phyloP scores from a whole-genome alignment of 1,140 invertebrate genomes.

The Halesus radiatus region DNA sequence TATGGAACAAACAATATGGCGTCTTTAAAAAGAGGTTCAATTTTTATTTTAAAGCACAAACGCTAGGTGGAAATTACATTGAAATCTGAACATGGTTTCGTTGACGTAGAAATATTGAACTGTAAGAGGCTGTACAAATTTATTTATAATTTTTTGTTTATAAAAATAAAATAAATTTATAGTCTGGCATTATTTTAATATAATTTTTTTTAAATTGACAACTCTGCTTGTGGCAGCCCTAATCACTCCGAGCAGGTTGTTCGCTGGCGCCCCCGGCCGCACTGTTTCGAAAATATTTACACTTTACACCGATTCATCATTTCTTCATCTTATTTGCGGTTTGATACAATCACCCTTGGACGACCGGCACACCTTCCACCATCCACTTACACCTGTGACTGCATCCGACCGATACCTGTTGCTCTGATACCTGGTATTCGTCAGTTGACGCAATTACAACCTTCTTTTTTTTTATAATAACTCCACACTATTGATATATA shows the following conservation, averaged over 20 bases:
- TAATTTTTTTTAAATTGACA: background rate
- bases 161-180: too few relatives aligned
- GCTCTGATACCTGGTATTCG: background rate
- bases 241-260: slow-evolving; percentile 13
- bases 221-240: background rate
- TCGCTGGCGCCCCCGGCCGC: slow-evolving; percentile 20
- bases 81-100: too few relatives aligned
- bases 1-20: too few relatives aligned
- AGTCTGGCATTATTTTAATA: too few relatives aligned
- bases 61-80: too few relatives aligned
- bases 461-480: too few relatives aligned
- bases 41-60: too few relatives aligned
- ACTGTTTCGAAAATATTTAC: slow-evolving; percentile 21
- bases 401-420: slow-evolving; percentile 11
- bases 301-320: slow-evolving; percentile 37
- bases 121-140: too few relatives aligned
- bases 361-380: background rate
- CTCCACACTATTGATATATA: too few relatives aligned
- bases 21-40: too few relatives aligned
- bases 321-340: slow-evolving; percentile 23
- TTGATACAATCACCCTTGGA: slow-evolving; percentile 1
- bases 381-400: background rate
- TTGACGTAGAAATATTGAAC: too few relatives aligned
- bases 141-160: too few relatives aligned
- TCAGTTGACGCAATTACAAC: slow-evolving; percentile 13